These are phyloP conservation scores for Styela clava DNA, from an alignment of 23 tunicate genomes.

Conservation along the genomic window DNA sequence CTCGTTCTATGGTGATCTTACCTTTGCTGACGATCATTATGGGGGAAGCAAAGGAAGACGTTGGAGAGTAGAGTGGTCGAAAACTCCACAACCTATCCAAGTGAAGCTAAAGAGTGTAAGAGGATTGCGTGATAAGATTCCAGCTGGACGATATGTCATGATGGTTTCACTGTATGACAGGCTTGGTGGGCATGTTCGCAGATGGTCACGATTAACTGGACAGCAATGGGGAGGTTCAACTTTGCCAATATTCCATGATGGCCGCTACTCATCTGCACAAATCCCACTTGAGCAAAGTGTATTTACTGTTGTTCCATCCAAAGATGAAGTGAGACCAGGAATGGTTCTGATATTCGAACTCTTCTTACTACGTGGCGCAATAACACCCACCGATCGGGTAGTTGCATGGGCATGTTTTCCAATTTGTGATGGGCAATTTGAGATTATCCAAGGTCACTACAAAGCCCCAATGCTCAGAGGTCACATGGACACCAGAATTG, in stretches of 20 bases:
- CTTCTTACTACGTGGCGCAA: constrained; percentile 80
- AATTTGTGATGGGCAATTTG: constrained; percentile 86
- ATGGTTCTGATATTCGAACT: constrained; percentile 88
- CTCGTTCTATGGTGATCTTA: constrained; percentile 88
- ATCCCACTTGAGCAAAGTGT: constrained; percentile 79
- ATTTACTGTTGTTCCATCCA: constrained; percentile 90
- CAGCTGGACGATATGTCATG: constrained; percentile 78
- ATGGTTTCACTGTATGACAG: constrained; percentile 98
- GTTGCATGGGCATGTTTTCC: constrained; percentile 99
- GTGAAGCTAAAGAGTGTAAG: constrained; percentile 72
- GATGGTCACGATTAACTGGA: constrained; percentile 77
- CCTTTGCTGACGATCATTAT: constrained; percentile 75
- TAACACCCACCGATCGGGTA: constrained; percentile 80
- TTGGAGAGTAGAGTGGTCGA: constrained; percentile 91
- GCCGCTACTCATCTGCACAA: constrained; percentile 57
- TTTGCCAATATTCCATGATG: constrained; percentile 84
- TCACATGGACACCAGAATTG: constrained; percentile 81
- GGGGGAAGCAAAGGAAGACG: constrained; percentile 94
- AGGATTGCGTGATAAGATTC: constrained; percentile 85
- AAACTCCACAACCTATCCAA: constrained; percentile 98
- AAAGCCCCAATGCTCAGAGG: constrained; percentile 91
- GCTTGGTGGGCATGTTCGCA: constrained; percentile 83
- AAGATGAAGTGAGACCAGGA: constrained; percentile 88
- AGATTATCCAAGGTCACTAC: constrained; percentile 77
- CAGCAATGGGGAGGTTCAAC: constrained; percentile 99